Conservation (phyloP, 1,140 invertebrate species). For the Lamellibrachia luymesi region DNA sequence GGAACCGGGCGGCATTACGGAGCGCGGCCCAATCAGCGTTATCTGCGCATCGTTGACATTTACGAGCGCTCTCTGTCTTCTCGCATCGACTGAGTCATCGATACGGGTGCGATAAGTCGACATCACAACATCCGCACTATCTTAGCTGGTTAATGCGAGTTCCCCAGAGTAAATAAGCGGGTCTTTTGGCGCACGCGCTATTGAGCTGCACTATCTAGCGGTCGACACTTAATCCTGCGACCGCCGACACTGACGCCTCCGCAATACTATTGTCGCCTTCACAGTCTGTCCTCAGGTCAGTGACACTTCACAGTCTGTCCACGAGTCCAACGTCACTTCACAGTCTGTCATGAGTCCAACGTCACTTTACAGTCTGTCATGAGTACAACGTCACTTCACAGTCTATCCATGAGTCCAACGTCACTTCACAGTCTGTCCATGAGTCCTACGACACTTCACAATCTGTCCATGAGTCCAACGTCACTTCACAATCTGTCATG, state of each 20-base stretch:
- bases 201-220: not conserved
- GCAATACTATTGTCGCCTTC: not conserved
- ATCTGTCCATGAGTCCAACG: not conserved
- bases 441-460: not conserved
- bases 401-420: not conserved
- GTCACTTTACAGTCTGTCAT: not conserved
- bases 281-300: not conserved
- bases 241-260: not conserved
- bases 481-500: not conserved
- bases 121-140: slow-evolving; percentile 4
- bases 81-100: slow-evolving; percentile 3
- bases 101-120: not conserved
- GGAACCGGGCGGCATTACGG: not conserved
- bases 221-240: not conserved
- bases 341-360: not conserved
- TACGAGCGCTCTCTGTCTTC: slow-evolving; percentile 3
- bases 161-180: not conserved
- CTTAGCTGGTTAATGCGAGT: not conserved
- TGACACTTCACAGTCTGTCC: not conserved
- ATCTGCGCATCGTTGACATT: not conserved
- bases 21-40: not conserved
- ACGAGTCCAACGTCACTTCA: not conserved
- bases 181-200: slow-evolving; percentile 2
- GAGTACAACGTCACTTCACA: not conserved
- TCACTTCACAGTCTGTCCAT: not conserved